Conservation (phyloP, 2,797 vertebrate species). For the Sebastes baramenuke region DNA sequence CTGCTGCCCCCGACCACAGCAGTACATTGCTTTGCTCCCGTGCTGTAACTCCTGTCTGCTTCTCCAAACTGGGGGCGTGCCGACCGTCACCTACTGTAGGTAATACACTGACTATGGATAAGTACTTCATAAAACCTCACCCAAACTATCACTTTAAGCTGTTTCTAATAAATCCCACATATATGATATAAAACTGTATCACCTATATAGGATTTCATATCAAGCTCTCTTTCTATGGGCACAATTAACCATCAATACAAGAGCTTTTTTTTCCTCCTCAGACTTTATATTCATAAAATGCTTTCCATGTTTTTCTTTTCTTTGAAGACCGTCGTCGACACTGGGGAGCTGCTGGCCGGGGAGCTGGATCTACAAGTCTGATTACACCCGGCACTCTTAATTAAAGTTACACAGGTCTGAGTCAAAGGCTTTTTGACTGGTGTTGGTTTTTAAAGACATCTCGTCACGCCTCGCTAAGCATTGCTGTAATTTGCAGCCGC, state of each 20-base stretch:
- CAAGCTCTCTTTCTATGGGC: conserved; percentile 8
- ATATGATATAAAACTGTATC: background rate
- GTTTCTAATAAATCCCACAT: background rate
- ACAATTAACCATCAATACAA: conserved; percentile 56
- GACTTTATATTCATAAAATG: conserved; percentile 69
- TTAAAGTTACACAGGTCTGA: conserved; percentile 80
- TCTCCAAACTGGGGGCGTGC: too few species aligned
- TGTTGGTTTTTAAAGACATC: conserved; percentile 80
- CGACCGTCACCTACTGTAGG: background rate
- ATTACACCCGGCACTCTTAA: conserved; percentile 77
- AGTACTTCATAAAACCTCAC: background rate
- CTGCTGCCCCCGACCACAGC: background rate
- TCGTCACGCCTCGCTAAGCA: conserved; percentile 77
- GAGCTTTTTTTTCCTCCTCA: conserved; percentile 9
- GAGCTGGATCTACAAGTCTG: conserved; percentile 75
- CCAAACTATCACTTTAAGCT: background rate
- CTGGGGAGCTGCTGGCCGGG: conserved; percentile 63
- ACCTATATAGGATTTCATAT: conserved; percentile 8
- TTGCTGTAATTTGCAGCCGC: conserved; percentile 79
- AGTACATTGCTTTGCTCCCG: background rate
- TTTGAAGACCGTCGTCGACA: conserved; percentile 60
- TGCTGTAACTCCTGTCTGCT: background rate
- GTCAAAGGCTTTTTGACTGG: conserved; percentile 78
- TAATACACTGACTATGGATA: background rate
- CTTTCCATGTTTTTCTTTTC: conserved; percentile 49